These are phyloP conservation scores for Denticeps clupeoides DNA, from an alignment of 2,797 vertebrate genomes.

Conservation along the genomic window DNA sequence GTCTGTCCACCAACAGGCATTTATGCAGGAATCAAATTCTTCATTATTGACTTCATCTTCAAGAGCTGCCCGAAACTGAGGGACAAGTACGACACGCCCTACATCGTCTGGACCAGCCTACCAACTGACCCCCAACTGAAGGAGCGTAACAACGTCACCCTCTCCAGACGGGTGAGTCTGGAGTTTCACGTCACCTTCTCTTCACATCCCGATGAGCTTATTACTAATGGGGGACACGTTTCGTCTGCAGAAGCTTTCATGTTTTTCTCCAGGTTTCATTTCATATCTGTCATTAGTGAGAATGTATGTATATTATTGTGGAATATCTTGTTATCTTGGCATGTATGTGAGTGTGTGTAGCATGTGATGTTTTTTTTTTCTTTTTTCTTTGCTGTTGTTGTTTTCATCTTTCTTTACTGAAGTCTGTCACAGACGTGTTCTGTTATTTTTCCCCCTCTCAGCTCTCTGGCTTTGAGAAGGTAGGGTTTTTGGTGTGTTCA, in stretches of 20 bases:
- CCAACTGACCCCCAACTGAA: conserved; percentile 94
- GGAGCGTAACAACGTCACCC: conserved; percentile 62
- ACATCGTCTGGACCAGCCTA: conserved; percentile 80
- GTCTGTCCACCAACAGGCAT: conserved; percentile 53
- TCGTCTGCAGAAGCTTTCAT: too few species aligned
- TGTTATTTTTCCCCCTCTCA: conserved; percentile 63
- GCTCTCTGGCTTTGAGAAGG: conserved; percentile 83
- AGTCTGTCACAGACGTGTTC: conserved; percentile 50
- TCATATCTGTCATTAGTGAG: too few species aligned
- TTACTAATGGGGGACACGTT: too few species aligned
- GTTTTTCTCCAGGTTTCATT: too few species aligned
- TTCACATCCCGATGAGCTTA: neutral
- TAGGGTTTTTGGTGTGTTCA: conserved; percentile 48
- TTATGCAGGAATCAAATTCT: conserved; percentile 92
- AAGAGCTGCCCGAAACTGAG: conserved; percentile 85
- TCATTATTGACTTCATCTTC: conserved; percentile 91
- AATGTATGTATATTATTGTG: too few species aligned
- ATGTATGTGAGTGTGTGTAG: too few species aligned
- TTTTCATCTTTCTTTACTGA: neutral
- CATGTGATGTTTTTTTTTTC: too few species aligned
- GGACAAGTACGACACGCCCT: conserved; percentile 84
- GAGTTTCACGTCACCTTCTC: neutral
- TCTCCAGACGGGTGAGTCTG: conserved; percentile 70
- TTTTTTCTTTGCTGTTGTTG: conserved; percentile 26
- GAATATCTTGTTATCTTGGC: too few species aligned